A percentile compares a stretch with the other conserved stretches of the same genome.
phyloP scores from a whole-genome alignment of 2,888 invertebrate species.

The Kuschelorhynchus macadamiae region DNA sequence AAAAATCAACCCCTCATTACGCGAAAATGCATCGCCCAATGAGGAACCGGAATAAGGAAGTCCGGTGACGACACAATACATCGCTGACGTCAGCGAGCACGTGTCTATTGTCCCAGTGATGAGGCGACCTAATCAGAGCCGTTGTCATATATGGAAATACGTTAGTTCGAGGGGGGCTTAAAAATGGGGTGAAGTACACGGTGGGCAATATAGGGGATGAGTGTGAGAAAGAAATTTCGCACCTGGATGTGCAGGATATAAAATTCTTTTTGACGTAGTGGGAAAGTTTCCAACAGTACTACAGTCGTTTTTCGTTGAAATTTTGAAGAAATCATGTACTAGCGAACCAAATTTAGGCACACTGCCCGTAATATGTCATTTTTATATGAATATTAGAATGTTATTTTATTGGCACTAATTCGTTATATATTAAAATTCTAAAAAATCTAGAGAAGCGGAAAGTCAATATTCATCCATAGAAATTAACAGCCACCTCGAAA shows the following conservation, averaged over 20 bases:
- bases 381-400: too few relatives aligned
- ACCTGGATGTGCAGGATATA: constrained; percentile 14
- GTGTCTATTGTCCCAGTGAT: constrained; percentile 36
- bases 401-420: too few relatives aligned
- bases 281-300: too few relatives aligned
- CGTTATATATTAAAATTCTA: too few relatives aligned
- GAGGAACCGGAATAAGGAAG: constrained; percentile 63
- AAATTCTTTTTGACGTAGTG: too few relatives aligned
- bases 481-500: too few relatives aligned
- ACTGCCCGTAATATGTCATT: too few relatives aligned
- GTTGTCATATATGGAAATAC: constrained; percentile 13
- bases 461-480: too few relatives aligned
- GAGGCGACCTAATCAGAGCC: constrained; percentile 30
- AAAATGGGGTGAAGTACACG: constrained; percentile 2
- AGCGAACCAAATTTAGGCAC: too few relatives aligned
- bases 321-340: too few relatives aligned
- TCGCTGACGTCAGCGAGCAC: constrained; percentile 38
- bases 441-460: too few relatives aligned
- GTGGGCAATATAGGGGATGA: constrained; percentile 12
- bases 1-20: constrained; percentile 54
- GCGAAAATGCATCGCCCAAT: constrained; percentile 57
- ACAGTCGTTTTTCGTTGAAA: too few relatives aligned
- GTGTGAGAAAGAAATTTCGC: constrained; percentile 27
- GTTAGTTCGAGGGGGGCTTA: constrained; percentile 1
- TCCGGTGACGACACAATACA: constrained; percentile 45